A percentile compares a stretch with the other conserved stretches of the same genome.
Conservation (phyloP, 2,797 vertebrate genomes). For the Schizopygopsis pylzovi region DNA sequence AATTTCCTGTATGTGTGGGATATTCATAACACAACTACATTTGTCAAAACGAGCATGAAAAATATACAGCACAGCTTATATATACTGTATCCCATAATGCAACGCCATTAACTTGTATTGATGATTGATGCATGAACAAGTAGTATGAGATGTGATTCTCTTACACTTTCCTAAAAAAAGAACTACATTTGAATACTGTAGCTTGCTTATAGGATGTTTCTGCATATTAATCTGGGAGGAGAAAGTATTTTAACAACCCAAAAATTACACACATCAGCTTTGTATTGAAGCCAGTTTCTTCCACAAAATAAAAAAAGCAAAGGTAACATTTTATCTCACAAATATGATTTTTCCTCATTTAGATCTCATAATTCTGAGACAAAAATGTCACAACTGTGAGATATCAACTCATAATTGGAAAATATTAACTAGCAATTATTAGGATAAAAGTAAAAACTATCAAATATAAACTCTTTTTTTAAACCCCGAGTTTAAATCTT, state of each 20-base stretch:
- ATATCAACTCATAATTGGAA: background rate
- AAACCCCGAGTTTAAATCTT: background rate
- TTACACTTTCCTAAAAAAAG: background rate
- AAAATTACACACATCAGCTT: conserved; percentile 2
- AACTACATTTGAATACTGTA: background rate
- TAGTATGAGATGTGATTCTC: background rate
- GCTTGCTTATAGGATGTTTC: background rate
- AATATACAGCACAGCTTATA: background rate
- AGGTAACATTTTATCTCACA: background rate
- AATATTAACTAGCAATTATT: background rate
- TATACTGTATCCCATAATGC: background rate
- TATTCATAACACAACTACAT: background rate
- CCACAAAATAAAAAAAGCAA: background rate
- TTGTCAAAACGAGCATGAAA: background rate
- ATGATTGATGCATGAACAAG: background rate
- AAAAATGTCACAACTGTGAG: background rate
- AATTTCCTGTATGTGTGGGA: background rate
- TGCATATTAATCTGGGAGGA: background rate
- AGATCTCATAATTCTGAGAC: background rate
- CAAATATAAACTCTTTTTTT: background rate
- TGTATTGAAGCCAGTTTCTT: background rate
- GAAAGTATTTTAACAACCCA: background rate
- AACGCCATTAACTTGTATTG: background rate
- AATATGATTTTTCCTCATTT: background rate
- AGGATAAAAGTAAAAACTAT: background rate